A percentile compares a stretch with the other conserved stretches of the same genome.
Conservation (phyloP, 2,797 vertebrate genomes). For the Nyctalus aviator region DNA sequence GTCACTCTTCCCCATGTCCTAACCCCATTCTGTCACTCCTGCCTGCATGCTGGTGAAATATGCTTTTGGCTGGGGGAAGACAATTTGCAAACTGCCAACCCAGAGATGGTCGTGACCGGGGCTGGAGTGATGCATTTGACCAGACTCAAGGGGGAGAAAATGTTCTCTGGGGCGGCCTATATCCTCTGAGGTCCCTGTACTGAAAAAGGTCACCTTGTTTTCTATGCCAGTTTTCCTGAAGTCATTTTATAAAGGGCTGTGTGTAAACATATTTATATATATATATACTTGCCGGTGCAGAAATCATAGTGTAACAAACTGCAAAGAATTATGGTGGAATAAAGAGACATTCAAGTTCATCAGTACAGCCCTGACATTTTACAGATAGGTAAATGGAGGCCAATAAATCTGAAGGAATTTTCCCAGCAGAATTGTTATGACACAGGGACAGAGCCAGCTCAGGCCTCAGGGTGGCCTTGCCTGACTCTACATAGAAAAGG, state of each 20-base stretch:
- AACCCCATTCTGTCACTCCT: constrained; percentile 94
- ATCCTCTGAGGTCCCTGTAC: constrained; percentile 50
- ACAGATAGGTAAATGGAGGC: neutral
- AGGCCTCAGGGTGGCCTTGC: neutral
- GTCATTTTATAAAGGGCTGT: neutral
- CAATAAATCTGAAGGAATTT: neutral
- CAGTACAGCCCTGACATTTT: neutral
- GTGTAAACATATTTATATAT: neutral
- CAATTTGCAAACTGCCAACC: constrained; percentile 89
- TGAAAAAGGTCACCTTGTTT: constrained; percentile 38
- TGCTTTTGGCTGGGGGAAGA: constrained; percentile 86
- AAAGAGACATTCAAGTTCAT: neutral
- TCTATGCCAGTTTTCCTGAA: neutral
- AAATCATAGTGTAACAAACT: neutral
- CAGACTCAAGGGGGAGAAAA: constrained; percentile 84
- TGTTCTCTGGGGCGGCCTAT: constrained; percentile 84
- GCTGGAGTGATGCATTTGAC: constrained; percentile 89
- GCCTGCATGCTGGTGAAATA: constrained; percentile 85
- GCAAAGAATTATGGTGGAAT: neutral
- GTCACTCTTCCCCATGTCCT: constrained; percentile 83
- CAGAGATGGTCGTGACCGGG: constrained; percentile 89
- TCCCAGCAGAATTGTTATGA: neutral
- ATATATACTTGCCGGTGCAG: neutral
- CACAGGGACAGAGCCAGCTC: neutral
- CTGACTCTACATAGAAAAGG: neutral